These are phyloP conservation scores for Camponotus fellah DNA, from an alignment of 2,888 invertebrate species.

Conservation along the genomic window DNA sequence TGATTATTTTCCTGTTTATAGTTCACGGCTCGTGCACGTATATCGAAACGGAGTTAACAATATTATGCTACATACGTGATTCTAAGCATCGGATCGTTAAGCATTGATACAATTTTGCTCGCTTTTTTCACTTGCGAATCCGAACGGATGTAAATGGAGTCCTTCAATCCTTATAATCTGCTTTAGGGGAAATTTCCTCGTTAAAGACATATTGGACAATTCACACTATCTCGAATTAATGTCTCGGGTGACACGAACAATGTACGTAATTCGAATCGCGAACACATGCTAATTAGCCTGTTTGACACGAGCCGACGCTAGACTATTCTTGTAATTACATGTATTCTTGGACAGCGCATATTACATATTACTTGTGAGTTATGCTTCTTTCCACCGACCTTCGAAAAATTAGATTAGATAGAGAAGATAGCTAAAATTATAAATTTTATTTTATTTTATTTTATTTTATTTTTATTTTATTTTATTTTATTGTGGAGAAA, in stretches of 20 bases:
- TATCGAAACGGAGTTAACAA: background rate
- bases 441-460: too few species aligned
- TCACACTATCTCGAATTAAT: slow-evolving; percentile 55
- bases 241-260: slow-evolving; percentile 58
- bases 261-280: slow-evolving; percentile 60
- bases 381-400: slow-evolving; percentile 31
- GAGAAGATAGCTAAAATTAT: background rate
- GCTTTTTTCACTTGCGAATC: background rate
- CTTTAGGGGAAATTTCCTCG: slow-evolving; percentile 60
- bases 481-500: slow-evolving; percentile 15
- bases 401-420: background rate
- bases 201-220: slow-evolving; percentile 55
- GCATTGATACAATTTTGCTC: background rate
- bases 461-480: too few species aligned
- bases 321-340: slow-evolving; percentile 65
- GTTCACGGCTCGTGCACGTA: background rate
- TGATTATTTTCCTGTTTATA: background rate
- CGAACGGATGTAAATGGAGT: background rate
- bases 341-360: slow-evolving; percentile 42
- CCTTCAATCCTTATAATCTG: slow-evolving; percentile 52
- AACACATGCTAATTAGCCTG: slow-evolving; percentile 71
- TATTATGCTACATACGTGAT: background rate
- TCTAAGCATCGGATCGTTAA: slow-evolving; percentile 3
- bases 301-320: slow-evolving; percentile 67
- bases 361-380: slow-evolving; percentile 33